Evolutionary conservation across 1,140 invertebrate genomes (phyloP), one percentile per base, ranked within the genome.

Genomic region (Reticulitermes speratus): DNA sequence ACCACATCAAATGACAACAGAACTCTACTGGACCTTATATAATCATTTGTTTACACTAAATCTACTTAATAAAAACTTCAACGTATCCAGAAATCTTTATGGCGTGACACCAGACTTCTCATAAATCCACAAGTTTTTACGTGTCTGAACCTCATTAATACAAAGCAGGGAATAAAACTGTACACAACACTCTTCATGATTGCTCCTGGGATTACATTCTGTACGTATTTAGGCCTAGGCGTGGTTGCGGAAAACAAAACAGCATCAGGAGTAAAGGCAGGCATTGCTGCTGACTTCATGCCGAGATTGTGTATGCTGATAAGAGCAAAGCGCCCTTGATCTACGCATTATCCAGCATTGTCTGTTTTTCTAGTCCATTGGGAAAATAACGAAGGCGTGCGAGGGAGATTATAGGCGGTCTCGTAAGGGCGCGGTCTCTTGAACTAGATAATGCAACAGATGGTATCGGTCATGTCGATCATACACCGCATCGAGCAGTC

Each of bases 241-340:
- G 65, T 75, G 65, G 65, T 75, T 75, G 65, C 65, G 65, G 65
- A 75, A 25, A 30, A 25, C n/a, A 30, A 2, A 8, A 14, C 7
- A 25, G 65, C 65, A 75, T 75, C n/a, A 75, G 19, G 45, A 48
- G 52, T 55, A 14, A 55, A 55, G 14, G 65, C 12, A 9, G 65
- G 25, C 65, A 30, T 75, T 75, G 65, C 12, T n/a, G n/a, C 16
- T 30, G 65, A 75, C n/a, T 16, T 75, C 65, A 25, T 25, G 65
- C 65, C n/a, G 25, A 75, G 65, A 75, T 75, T 30, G 3, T 75
- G 6, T 9, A 2, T 30, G 12, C 65, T 75, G 65, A 75, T 75
- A 75, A 75, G 19, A 75, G 65, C n/a, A 75, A 75, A 75, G 65
- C 65, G n/a, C n/a, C 65, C 65, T 75, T 25, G 65, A 75, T 75